phyloP scores from a whole-genome alignment of 2,797 vertebrate genomes.

The Moxostoma hubbsi region DNA sequence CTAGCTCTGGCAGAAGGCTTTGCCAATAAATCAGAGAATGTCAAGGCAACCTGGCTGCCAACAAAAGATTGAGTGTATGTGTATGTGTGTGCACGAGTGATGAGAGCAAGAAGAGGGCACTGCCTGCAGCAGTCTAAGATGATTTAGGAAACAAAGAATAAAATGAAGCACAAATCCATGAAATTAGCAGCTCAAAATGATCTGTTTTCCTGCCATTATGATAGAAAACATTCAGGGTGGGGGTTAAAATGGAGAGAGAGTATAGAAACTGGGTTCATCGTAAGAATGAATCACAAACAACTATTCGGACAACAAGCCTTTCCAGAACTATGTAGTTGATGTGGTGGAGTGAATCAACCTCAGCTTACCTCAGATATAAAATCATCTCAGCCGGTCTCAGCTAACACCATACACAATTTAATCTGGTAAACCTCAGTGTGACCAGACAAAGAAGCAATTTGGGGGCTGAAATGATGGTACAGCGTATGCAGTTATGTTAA shows the following conservation, averaged over 20 bases:
- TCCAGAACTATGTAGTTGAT: background rate
- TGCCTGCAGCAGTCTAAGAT: background rate
- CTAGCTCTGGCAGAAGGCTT: slow-evolving; percentile 5
- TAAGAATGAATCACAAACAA: background rate
- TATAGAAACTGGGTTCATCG: background rate
- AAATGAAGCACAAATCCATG: slow-evolving; percentile 15
- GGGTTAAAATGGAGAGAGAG: background rate
- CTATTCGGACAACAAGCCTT: background rate
- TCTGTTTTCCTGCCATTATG: background rate
- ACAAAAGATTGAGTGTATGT: slow-evolving; percentile 28
- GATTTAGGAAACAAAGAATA: slow-evolving; percentile 17
- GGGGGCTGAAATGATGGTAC: slow-evolving; percentile 5
- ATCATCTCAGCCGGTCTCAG: slow-evolving; percentile 64
- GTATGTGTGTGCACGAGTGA: background rate
- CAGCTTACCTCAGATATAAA: slow-evolving; percentile 23
- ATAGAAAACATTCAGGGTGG: background rate
- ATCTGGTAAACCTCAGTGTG: slow-evolving; percentile 24
- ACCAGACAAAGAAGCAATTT: slow-evolving; percentile 63
- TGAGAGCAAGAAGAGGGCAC: slow-evolving; percentile 41
- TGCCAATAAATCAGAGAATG: slow-evolving; percentile 51
- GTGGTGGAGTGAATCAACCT: slow-evolving; percentile 1
- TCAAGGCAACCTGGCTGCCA: slow-evolving; percentile 30
- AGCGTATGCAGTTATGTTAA: slow-evolving; percentile 46
- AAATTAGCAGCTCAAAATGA: slow-evolving; percentile 7
- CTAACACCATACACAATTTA: slow-evolving; percentile 6